phyloP scores from a whole-genome alignment of 2,797 vertebrate species.

The Cirrhinus mrigala region DNA sequence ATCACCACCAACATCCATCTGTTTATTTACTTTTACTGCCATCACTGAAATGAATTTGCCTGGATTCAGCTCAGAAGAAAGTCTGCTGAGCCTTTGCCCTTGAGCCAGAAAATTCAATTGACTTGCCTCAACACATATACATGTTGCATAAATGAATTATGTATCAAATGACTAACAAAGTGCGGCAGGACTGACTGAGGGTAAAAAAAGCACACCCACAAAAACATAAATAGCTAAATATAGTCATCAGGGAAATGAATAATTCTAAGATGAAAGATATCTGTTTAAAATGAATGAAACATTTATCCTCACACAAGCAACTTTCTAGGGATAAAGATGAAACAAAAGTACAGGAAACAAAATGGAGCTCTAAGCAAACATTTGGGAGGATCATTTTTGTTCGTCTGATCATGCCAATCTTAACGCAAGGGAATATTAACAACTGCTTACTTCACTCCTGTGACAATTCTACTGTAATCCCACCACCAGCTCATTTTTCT shows the following conservation, averaged over 20 bases:
- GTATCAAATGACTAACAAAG: slow-evolving; percentile 48
- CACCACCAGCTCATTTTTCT: neutral
- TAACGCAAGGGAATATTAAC: neutral
- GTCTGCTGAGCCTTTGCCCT: slow-evolving; percentile 54
- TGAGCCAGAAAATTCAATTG: slow-evolving; percentile 52
- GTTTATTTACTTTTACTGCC: slow-evolving; percentile 57
- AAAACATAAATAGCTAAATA: slow-evolving; percentile 31
- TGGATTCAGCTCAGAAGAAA: slow-evolving; percentile 42
- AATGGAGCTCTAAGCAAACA: neutral
- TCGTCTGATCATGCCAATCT: neutral
- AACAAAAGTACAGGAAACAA: neutral
- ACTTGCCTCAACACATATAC: slow-evolving; percentile 53
- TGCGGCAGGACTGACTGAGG: slow-evolving; percentile 24
- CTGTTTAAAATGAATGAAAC: neutral
- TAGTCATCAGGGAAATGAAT: slow-evolving; percentile 42
- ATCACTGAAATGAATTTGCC: slow-evolving; percentile 51
- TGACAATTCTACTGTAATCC: neutral
- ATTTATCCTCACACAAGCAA: slow-evolving; percentile 37
- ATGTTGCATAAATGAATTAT: slow-evolving; percentile 55
- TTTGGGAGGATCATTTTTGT: neutral
- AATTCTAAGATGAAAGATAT: slow-evolving; percentile 38
- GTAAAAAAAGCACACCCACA: slow-evolving; percentile 33
- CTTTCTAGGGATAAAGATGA: slow-evolving; percentile 12
- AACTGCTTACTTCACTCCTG: neutral
- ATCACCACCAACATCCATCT: slow-evolving; percentile 54